Conservation (phyloP, 2,888 invertebrate genomes). For the Cataglyphis cursor region DNA sequence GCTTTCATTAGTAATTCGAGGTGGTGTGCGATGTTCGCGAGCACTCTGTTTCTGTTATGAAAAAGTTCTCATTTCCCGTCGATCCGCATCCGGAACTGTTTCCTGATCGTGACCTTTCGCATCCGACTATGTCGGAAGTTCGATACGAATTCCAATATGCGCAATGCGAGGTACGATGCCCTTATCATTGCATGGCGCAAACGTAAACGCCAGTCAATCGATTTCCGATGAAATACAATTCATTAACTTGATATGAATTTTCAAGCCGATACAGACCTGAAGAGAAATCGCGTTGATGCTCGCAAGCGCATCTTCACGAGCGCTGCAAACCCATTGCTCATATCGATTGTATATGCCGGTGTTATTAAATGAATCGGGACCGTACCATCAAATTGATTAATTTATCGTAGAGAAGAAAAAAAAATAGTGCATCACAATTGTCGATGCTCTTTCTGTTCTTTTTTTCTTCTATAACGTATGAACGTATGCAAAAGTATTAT, state of each 20-base stretch:
- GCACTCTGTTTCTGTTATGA: slow-evolving; percentile 7
- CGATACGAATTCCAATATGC: slow-evolving; percentile 18
- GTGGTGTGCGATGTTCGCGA: neutral
- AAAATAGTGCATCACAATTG: slow-evolving; percentile 8
- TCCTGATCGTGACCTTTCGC: slow-evolving; percentile 4
- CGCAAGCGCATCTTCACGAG: slow-evolving; percentile 36
- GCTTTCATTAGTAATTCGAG: slow-evolving; percentile 36
- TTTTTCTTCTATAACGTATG: neutral
- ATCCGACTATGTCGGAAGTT: slow-evolving; percentile 14
- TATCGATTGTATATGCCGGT: slow-evolving; percentile 33
- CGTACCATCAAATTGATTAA: slow-evolving; percentile 37
- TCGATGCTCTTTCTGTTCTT: neutral
- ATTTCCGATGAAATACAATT: slow-evolving; percentile 55
- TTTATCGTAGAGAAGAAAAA: slow-evolving; percentile 23
- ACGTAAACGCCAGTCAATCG: slow-evolving; percentile 25
- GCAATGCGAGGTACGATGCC: slow-evolving; percentile 1
- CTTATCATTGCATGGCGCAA: slow-evolving; percentile 30
- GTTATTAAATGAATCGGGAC: slow-evolving; percentile 50
- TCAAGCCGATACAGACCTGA: slow-evolving; percentile 28
- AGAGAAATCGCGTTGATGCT: slow-evolving; percentile 47
- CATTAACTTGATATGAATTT: slow-evolving; percentile 35
- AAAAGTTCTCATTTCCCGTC: slow-evolving; percentile 42
- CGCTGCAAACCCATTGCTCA: slow-evolving; percentile 2
- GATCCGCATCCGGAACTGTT: slow-evolving; percentile 22
- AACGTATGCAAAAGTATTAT: neutral